Conservation (phyloP, 2,113 vertebrate genomes). For the Myocastor coypus region DNA sequence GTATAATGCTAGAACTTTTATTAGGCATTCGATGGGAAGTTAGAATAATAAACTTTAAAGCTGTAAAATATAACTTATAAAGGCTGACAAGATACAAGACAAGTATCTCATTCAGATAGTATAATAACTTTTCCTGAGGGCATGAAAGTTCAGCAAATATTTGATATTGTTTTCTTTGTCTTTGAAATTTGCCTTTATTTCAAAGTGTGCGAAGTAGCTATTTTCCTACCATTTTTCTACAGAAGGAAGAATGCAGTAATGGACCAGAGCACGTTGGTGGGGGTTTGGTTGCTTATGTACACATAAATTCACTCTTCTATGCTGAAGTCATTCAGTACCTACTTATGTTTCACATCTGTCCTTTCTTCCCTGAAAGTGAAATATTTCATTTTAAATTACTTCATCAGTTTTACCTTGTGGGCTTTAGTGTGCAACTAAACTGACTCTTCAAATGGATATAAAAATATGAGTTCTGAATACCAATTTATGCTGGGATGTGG, state of each 20-base stretch:
- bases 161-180: background rate
- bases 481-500: background rate
- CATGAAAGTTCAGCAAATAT: conserved; percentile 51
- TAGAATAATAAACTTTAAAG: conserved; percentile 67
- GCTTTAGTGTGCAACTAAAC: background rate
- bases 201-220: background rate
- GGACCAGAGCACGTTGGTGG: background rate
- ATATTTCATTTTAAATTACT: background rate
- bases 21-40: conserved; percentile 73
- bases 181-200: conserved; percentile 4
- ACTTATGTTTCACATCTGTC: background rate
- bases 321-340: background rate
- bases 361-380: background rate
- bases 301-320: background rate
- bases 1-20: conserved; percentile 46
- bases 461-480: background rate
- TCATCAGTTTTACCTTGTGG: background rate
- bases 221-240: background rate
- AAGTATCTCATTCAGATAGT: conserved; percentile 62
- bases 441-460: background rate
- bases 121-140: conserved; percentile 71
- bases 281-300: background rate
- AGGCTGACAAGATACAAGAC: conserved; percentile 75
- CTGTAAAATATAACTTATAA: conserved; percentile 69
- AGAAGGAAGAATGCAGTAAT: background rate